Evolutionary conservation across 1,140 invertebrate genomes (phyloP).

Genomic region (Babylonia areolata): DNA sequence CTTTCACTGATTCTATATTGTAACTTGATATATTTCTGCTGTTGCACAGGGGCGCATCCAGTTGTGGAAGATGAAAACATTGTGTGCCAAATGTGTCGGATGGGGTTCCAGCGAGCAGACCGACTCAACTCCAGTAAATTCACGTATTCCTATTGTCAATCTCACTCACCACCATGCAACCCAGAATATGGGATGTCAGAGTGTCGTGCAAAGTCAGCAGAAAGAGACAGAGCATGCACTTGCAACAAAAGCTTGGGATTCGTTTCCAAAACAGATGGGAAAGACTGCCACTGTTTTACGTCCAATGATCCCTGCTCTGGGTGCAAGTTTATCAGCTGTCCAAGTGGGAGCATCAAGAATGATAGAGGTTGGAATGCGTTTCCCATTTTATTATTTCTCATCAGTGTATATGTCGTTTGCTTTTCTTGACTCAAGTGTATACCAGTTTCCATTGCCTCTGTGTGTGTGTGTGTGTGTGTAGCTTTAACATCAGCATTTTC

Average conservation of each 20-base stretch:
- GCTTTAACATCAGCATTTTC: too few species aligned
- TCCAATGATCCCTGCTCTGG: background rate
- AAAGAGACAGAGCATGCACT: background rate
- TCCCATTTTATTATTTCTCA: too few species aligned
- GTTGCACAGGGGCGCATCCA: background rate
- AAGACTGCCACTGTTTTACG: background rate
- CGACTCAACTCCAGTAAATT: background rate
- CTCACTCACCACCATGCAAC: background rate
- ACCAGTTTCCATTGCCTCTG: too few species aligned
- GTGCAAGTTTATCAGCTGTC: background rate
- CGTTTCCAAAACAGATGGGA: too few species aligned
- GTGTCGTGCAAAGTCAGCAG: background rate
- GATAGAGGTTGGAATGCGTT: background rate
- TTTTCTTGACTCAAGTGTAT: too few species aligned
- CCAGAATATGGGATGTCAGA: background rate
- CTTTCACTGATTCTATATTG: background rate
- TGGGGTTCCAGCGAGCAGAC: background rate
- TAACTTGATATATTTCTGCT: background rate
- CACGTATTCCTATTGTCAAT: background rate
- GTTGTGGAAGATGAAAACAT: background rate
- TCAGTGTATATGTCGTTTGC: too few species aligned
- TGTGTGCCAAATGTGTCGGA: background rate
- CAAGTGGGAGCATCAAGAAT: background rate
- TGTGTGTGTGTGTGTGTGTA: too few species aligned
- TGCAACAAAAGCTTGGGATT: background rate